Base-by-base conservation (phyloP, 2,797 vertebrate genomes). In the Acipenser transmontanus region DNA sequence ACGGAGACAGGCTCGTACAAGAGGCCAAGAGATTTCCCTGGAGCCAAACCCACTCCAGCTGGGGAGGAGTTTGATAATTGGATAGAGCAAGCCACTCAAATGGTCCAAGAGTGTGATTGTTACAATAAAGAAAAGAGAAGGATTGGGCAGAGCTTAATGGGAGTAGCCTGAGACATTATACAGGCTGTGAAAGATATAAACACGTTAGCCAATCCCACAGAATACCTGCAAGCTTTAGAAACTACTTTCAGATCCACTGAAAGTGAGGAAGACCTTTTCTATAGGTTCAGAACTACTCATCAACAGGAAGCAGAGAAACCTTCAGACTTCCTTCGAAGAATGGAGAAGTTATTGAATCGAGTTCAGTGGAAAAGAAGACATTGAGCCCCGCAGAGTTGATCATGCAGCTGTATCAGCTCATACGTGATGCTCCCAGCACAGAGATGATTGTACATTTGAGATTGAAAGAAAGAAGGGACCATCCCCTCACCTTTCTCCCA, bases 81-180 rank as follows among this genome's bases (percentile, higher is more conserved):
- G 17, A 17, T 17, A 17, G 17, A 17, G 17, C 17, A 17, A 17
- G 17, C 17, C 17, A 17, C 17, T 17, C 17, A 17, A 17, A 17
- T 17, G 17, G 17, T 17, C 17, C 17, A 17, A 17, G 17, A 12
- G 57, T 6, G 7, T 72, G 1, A 64, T 70, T 68, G 51, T 59
- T n/a, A 17, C 17, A 62, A 76, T 34, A 11, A 6, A 67, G 73
- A 69, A 50, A 71, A 73, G 61, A 17, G 17, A n/a, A 72, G 17
- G 56, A 70, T 67, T 9, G 56, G 66, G 69, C 67, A 77, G 50
- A 72, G 71, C 62, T 17, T 70, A 8, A 73, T 72, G 59, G 1
- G 17, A 17, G 17, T 17, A 60, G 71, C 6, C 70, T 59, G 12
- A 11, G 71, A 72, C 7, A 69, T 70, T 49, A 11, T 69, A 7